phyloP scores from a whole-genome alignment of 2,113 vertebrate species.

The Vombatus ursinus region DNA sequence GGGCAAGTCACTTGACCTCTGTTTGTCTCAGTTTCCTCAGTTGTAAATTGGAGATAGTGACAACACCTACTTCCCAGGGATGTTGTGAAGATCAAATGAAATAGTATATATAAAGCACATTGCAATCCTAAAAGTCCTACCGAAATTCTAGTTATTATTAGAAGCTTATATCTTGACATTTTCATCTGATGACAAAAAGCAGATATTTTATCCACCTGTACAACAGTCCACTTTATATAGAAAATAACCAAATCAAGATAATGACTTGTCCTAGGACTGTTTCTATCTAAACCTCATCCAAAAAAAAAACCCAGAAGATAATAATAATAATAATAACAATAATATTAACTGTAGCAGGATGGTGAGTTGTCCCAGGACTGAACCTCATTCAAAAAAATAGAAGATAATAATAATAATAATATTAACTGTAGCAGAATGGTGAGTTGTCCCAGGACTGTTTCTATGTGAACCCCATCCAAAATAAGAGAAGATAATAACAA shows the following conservation, averaged over 20 bases:
- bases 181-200: background rate
- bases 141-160: background rate
- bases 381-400: no score
- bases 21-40: background rate
- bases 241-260: background rate
- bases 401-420: no score
- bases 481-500: background rate
- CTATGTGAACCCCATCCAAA: background rate
- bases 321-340: no score
- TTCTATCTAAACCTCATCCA: background rate
- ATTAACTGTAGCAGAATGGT: no score
- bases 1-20: background rate
- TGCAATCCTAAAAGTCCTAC: background rate
- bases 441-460: no score
- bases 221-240: background rate
- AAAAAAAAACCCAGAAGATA: background rate
- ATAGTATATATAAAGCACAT: background rate
- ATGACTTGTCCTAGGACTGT: background rate
- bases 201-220: background rate
- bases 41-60: background rate
- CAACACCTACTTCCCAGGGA: background rate
- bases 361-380: no score
- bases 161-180: background rate
- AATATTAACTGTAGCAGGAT: no score
- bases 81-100: background rate